These are phyloP conservation scores for Bombus sylvicola DNA, from an alignment of 1,140 invertebrate genomes.

Conservation along the genomic window DNA sequence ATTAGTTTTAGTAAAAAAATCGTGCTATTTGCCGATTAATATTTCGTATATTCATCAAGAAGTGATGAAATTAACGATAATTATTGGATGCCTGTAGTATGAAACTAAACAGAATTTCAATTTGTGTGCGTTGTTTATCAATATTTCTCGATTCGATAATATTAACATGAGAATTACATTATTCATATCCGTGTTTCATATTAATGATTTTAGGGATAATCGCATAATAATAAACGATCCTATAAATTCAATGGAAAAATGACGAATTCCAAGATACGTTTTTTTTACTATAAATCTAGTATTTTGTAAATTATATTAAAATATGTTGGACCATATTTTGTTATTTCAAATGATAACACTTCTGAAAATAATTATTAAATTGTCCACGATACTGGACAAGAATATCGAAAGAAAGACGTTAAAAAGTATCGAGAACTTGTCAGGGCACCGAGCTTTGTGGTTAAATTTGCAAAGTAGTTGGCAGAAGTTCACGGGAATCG, in stretches of 20 bases:
- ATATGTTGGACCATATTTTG: too few relatives aligned
- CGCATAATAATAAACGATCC: neutral
- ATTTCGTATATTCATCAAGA: neutral
- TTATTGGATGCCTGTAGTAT: neutral
- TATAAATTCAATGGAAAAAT: neutral
- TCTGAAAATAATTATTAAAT: too few relatives aligned
- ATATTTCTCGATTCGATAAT: neutral
- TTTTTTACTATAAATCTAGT: too few relatives aligned
- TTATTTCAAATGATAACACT: too few relatives aligned
- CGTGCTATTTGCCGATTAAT: neutral
- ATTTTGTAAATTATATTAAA: too few relatives aligned
- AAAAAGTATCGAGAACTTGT: neutral
- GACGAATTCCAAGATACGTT: too few relatives aligned
- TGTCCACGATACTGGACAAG: too few relatives aligned
- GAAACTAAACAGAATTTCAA: neutral
- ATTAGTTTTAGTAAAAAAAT: neutral
- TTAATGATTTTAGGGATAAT: neutral
- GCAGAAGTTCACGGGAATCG: neutral
- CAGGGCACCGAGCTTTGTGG: neutral
- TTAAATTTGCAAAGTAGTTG: conserved; percentile 25
- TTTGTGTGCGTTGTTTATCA: neutral
- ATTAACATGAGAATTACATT: neutral
- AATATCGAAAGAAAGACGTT: too few relatives aligned
- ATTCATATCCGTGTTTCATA: too few relatives aligned
- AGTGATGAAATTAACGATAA: neutral